phyloP scores from a whole-genome alignment of 2,113 vertebrate genomes.

The Felis catus region DNA sequence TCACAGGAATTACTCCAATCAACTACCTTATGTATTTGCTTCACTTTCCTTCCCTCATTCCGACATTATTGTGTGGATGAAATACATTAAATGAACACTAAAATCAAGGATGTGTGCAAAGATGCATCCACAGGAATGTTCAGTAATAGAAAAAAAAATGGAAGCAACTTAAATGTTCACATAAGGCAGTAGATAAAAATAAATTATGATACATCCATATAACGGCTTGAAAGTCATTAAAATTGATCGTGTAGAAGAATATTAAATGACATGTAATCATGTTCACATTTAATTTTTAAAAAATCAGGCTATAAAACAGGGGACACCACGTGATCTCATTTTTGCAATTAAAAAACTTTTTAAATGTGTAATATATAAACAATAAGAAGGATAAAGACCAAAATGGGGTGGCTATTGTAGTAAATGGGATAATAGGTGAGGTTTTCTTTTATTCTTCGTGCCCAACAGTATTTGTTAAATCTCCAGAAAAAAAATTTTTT shows the following conservation, averaged over 20 bases:
- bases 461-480: neutral
- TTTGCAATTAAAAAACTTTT: neutral
- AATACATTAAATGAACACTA: neutral
- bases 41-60: neutral
- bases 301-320: constrained; percentile 31
- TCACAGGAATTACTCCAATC: neutral
- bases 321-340: neutral
- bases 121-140: constrained; percentile 31
- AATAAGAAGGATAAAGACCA: constrained; percentile 7
- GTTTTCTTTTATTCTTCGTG: constrained; percentile 8
- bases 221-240: constrained; percentile 55
- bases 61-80: neutral
- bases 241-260: constrained; percentile 59
- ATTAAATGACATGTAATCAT: constrained; percentile 49
- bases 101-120: constrained; percentile 56
- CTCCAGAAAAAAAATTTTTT: neutral
- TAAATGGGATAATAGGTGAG: neutral
- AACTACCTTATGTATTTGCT: neutral
- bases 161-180: constrained; percentile 29
- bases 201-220: constrained; percentile 30
- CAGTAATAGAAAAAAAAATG: constrained; percentile 25
- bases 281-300: constrained; percentile 53
- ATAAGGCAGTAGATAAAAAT: constrained; percentile 62
- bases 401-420: neutral
- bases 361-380: neutral